Conservation (phyloP, 2,888 invertebrate genomes). For the Falcaria lacertinaria region DNA sequence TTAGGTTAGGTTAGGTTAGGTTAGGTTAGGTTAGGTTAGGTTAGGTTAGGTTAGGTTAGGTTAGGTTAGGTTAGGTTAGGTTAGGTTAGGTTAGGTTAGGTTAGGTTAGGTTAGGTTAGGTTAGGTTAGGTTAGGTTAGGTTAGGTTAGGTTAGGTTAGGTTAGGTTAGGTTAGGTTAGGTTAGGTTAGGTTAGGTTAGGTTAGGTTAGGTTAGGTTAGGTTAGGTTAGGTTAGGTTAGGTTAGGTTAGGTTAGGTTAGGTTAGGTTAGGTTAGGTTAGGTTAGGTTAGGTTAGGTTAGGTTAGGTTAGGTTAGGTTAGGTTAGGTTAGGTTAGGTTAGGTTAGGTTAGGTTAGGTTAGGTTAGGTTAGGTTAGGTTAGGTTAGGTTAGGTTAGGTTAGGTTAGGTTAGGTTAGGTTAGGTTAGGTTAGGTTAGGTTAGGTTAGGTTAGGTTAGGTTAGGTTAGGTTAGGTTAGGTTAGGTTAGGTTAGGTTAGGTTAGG, state of each 20-base stretch:
- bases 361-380: constrained; percentile 10
- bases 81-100: constrained; percentile 7
- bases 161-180: constrained; percentile 5
- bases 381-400: constrained; percentile 10
- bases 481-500: constrained; percentile 14
- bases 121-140: constrained; percentile 6
- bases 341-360: constrained; percentile 9
- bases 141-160: constrained; percentile 4
- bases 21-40: too few relatives aligned
- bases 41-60: too few relatives aligned
- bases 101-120: constrained; percentile 2
- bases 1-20: too few relatives aligned
- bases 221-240: constrained; percentile 8
- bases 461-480: constrained; percentile 14
- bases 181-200: constrained; percentile 7
- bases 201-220: constrained; percentile 8
- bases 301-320: constrained; percentile 9
- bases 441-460: constrained; percentile 13
- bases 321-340: constrained; percentile 9
- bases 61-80: constrained; percentile 5
- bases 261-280: constrained; percentile 9
- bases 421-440: constrained; percentile 11
- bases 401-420: constrained; percentile 9
- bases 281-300: constrained; percentile 10
- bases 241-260: constrained; percentile 5